Evolutionary conservation across 2,113 vertebrate genomes (phyloP).

Genomic region (Serilophus lunatus): DNA sequence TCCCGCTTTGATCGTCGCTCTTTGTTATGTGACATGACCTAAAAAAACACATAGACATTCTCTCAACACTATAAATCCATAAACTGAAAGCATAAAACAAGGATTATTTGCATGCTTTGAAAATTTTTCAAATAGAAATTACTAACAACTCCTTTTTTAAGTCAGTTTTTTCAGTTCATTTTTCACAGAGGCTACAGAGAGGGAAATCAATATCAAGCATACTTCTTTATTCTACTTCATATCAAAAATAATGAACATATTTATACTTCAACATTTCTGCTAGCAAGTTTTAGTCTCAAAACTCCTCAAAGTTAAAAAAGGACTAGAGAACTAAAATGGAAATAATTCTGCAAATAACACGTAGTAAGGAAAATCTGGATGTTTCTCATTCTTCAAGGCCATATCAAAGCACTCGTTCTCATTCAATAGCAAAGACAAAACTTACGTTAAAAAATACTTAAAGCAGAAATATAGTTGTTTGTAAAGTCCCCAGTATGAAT

Average conservation of each 20-base stretch:
- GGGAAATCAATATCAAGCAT: background rate
- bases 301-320: background rate
- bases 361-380: background rate
- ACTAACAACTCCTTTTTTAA: background rate
- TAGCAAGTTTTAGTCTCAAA: background rate
- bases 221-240: background rate
- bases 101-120: background rate
- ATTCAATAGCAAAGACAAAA: background rate
- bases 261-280: background rate
- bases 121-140: background rate
- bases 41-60: background rate
- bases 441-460: background rate
- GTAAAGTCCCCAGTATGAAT: background rate
- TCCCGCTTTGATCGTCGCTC: slow-evolving; percentile 94
- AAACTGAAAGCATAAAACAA: background rate
- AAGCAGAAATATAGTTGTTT: background rate
- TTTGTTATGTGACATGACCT: slow-evolving; percentile 99
- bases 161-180: background rate
- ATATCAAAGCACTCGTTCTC: background rate
- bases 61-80: background rate
- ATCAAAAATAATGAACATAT: background rate
- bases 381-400: background rate
- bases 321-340: background rate
- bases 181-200: background rate
- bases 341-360: background rate